Evolutionary conservation across 1,140 invertebrate species (phyloP).

Genomic region (Danaus plexippus): DNA sequence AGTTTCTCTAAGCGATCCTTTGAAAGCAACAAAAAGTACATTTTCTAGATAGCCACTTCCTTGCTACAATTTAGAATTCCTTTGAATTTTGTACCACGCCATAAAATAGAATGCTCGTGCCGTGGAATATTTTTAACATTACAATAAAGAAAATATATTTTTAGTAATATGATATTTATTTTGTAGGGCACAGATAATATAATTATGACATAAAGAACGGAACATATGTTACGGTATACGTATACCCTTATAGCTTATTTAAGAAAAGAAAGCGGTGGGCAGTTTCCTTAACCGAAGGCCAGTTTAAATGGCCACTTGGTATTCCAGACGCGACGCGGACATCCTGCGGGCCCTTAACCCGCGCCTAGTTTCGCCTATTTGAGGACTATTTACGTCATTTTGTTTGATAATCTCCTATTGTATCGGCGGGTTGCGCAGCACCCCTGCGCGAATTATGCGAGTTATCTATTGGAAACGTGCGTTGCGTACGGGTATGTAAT

Average conservation of each 20-base stretch:
- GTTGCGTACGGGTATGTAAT: conserved; percentile 55
- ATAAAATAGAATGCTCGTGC: conserved; percentile 2
- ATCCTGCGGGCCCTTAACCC: conserved; percentile 61
- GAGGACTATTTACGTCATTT: conserved; percentile 67
- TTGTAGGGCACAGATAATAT: neutral
- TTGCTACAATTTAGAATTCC: conserved; percentile 27
- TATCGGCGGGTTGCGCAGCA: conserved; percentile 53
- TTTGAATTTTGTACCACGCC: conserved; percentile 22
- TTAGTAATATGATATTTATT: neutral
- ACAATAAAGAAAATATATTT: too few species aligned
- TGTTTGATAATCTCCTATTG: conserved; percentile 69
- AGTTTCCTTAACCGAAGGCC: conserved; percentile 18
- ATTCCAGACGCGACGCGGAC: conserved; percentile 58
- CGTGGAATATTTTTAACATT: too few species aligned
- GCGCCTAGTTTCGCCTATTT: conserved; percentile 58
- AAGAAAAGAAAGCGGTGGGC: conserved; percentile 23
- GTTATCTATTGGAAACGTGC: conserved; percentile 64
- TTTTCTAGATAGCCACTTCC: conserved; percentile 27
- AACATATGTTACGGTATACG: conserved; percentile 18
- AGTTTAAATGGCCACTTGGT: conserved; percentile 44
- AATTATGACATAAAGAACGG: conserved; percentile 10
- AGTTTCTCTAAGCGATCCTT: conserved; percentile 32
- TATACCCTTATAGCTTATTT: conserved; percentile 23
- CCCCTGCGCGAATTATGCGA: conserved; percentile 65
- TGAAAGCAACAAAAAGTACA: conserved; percentile 27